These are phyloP conservation scores for Sitta carolinensis DNA, from an alignment of 2,797 vertebrate genomes.

Conservation along the genomic window DNA sequence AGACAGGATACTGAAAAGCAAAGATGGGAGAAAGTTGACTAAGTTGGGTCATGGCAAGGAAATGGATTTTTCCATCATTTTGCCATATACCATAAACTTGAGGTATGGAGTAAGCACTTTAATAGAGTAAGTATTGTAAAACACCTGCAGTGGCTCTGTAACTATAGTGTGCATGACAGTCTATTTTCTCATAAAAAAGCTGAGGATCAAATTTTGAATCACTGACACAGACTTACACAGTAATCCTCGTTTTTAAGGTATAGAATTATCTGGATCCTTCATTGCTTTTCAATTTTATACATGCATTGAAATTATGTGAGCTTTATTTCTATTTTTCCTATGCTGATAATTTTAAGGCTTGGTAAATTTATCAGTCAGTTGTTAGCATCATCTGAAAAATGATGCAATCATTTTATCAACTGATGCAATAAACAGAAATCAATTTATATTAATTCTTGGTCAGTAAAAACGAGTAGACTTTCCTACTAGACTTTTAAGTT, in stretches of 20 bases:
- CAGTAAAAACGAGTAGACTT: neutral
- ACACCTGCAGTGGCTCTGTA: neutral
- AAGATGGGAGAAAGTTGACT: neutral
- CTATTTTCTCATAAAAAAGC: neutral
- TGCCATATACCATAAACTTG: neutral
- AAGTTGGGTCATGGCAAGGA: neutral
- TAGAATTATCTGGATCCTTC: neutral
- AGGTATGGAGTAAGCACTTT: neutral
- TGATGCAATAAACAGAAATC: neutral
- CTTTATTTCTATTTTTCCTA: neutral
- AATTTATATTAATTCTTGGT: neutral
- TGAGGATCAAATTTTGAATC: neutral
- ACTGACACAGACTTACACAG: neutral
- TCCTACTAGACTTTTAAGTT: conserved; percentile 37
- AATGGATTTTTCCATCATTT: neutral
- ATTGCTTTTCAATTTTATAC: neutral
- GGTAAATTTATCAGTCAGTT: neutral
- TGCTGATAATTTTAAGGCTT: neutral
- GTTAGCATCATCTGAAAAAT: neutral
- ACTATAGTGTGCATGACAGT: neutral
- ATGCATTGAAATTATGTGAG: neutral
- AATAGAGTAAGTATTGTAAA: neutral
- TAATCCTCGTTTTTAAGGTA: neutral
- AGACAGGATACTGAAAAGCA: neutral
- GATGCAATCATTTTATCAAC: neutral